phyloP scores from a whole-genome alignment of 2,888 invertebrate species.

The Chromoteleia sp. region DNA sequence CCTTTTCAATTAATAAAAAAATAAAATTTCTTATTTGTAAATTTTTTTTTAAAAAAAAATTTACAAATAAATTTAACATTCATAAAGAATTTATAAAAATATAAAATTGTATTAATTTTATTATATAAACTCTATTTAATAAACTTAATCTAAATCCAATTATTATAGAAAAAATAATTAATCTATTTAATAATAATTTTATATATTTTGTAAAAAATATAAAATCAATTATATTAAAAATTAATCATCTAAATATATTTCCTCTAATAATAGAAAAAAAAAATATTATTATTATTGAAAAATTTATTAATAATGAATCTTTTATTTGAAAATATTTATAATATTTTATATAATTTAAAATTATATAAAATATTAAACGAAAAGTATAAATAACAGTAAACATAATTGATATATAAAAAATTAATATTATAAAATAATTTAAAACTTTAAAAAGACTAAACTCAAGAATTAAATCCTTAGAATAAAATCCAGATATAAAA shows the following conservation, averaged over 20 bases:
- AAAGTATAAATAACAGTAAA: slow-evolving; percentile 75
- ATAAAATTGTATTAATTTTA: slow-evolving; percentile 39
- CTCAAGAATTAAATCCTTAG: slow-evolving; percentile 84
- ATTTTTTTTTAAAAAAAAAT: slow-evolving; percentile 27
- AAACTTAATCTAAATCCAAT: slow-evolving; percentile 13
- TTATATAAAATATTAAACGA: slow-evolving; percentile 75
- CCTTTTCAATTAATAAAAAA: slow-evolving; percentile 14
- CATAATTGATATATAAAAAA: slow-evolving; percentile 73
- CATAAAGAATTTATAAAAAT: slow-evolving; percentile 39
- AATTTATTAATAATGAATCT: slow-evolving; percentile 65
- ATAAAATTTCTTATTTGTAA: slow-evolving; percentile 2
- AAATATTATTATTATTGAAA: slow-evolving; percentile 72
- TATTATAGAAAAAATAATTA: slow-evolving; percentile 81
- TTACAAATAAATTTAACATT: slow-evolving; percentile 54
- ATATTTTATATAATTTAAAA: slow-evolving; percentile 55
- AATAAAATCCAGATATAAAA: slow-evolving; percentile 88
- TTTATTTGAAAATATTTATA: not conserved
- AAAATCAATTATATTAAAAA: slow-evolving; percentile 52
- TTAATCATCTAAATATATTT: slow-evolving; percentile 59
- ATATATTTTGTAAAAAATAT: slow-evolving; percentile 26
- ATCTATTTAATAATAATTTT: slow-evolving; percentile 54
- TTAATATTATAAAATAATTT: slow-evolving; percentile 71
- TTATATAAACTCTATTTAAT: slow-evolving; percentile 15
- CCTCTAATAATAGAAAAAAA: slow-evolving; percentile 67
- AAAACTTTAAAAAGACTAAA: slow-evolving; percentile 76